Percentiles rank a stretch among this genome's conserved stretches.
phyloP scores from a whole-genome alignment of 2,113 vertebrate species.

The Dromiciops gliroides region DNA sequence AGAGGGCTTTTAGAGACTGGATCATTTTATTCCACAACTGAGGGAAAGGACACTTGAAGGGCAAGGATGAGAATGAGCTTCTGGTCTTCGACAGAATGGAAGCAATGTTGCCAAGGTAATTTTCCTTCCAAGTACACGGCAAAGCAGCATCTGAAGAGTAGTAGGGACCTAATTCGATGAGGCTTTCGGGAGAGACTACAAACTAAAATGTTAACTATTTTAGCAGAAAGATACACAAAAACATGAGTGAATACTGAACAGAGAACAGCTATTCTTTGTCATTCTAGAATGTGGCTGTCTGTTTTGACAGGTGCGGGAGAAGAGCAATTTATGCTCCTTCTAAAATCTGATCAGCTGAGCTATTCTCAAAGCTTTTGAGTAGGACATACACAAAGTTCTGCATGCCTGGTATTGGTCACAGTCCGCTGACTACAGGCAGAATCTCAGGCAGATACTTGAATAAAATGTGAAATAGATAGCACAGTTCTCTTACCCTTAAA shows the following conservation, averaged over 20 bases:
- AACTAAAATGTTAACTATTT: conserved; percentile 27
- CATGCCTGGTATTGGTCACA: not conserved
- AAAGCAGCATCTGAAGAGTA: conserved; percentile 1
- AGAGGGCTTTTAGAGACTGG: not conserved
- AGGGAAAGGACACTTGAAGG: conserved; percentile 30
- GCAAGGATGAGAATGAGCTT: not conserved
- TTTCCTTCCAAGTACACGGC: not conserved
- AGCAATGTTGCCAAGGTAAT: not conserved
- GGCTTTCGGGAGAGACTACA: conserved; percentile 20
- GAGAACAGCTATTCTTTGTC: not conserved
- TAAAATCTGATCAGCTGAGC: not conserved
- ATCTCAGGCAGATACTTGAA: not conserved
- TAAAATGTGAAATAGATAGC: conserved; percentile 9
- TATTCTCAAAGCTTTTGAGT: not conserved
- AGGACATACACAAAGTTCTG: not conserved
- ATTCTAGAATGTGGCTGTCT: not conserved
- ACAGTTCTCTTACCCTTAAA: conserved; percentile 15
- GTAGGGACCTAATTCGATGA: conserved; percentile 22
- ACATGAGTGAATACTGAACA: not conserved
- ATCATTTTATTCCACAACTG: not conserved
- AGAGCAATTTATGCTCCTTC: not conserved
- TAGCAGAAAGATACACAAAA: conserved; percentile 30
- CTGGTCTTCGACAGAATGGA: conserved; percentile 35
- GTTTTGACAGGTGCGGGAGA: conserved; percentile 27
- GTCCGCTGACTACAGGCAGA: not conserved